Evolutionary conservation across 2,888 invertebrate species (phyloP), one percentile per base, ranked within the genome.

Genomic region (Colletes collaris): DNA sequence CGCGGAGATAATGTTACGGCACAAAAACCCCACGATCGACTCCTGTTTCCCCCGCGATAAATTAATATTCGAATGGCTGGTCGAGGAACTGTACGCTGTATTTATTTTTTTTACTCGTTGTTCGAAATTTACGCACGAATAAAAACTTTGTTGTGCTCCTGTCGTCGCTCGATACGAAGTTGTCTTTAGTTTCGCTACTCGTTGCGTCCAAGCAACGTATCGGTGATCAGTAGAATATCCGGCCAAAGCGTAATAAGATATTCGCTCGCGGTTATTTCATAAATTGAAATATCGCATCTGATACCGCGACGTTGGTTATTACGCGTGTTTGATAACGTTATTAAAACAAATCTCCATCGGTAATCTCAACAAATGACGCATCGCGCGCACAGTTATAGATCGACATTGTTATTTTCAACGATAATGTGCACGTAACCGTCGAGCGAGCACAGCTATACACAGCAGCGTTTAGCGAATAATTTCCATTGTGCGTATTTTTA

Each of bases 321-420:
- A 55, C 37, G 6, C 40, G 1, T 49, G 60, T 60, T 60, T 68
- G 49, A 62, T 60, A 68, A 59, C 55, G 49, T 62, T 49, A 62
- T 69, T 55, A 62, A 69, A 69, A 69, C 55, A 55, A 62, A 69
- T 74, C 53, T 55, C 16, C n/a, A 7, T 3, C 49, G 60, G 55
- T 62, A 56, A 74, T 74, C 49, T 69, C 37, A 11, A 68, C 46
- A 5, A 55, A 60, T 40, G 60, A 74, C 62, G 49, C 7, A 13
- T 11, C 49, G 55, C 49, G 13, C 7, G 8, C 19, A 6, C 13
- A 53, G n/a, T 46, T 49, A 62, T 69, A 74, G 69, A 62, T 69
- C 44, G 44, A 46, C 44, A 46, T 46, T 46, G 44, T 46, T 60
- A 60, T 46, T 60, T 60, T 46, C 44, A 46, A 46, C 44, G 44